phyloP scores from a whole-genome alignment of 2,888 invertebrate species.

The Panzeria rudis region DNA sequence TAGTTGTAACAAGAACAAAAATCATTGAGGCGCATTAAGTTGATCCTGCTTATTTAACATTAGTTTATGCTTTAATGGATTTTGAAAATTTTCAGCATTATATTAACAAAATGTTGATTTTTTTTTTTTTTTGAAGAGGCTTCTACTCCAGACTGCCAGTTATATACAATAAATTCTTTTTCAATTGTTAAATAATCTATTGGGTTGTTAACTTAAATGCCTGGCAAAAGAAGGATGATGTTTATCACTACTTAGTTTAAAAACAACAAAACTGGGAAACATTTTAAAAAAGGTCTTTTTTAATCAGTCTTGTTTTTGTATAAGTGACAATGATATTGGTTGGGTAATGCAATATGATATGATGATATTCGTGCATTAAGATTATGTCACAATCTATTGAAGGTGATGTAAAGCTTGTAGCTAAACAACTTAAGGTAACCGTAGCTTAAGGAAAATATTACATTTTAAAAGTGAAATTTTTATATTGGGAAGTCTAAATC shows the following conservation, averaged over 20 bases:
- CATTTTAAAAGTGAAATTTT: slow-evolving; percentile 13
- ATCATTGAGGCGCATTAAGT: slow-evolving; percentile 67
- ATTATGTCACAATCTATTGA: slow-evolving; percentile 61
- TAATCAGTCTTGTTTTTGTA: slow-evolving; percentile 41
- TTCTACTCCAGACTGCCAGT: neutral
- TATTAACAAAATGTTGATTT: slow-evolving; percentile 57
- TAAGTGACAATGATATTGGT: slow-evolving; percentile 47
- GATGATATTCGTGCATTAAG: slow-evolving; percentile 44
- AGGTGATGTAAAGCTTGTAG: slow-evolving; percentile 32
- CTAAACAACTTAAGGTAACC: slow-evolving; percentile 13
- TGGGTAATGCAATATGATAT: slow-evolving; percentile 56
- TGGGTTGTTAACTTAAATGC: slow-evolving; percentile 62
- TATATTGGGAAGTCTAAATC: neutral
- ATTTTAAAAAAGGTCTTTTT: slow-evolving; percentile 49
- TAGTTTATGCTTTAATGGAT: slow-evolving; percentile 68
- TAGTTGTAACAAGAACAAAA: slow-evolving; percentile 34
- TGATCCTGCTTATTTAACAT: slow-evolving; percentile 72
- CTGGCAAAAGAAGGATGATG: slow-evolving; percentile 55
- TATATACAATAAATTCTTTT: slow-evolving; percentile 45
- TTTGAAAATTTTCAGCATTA: slow-evolving; percentile 59
- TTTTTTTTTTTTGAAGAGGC: slow-evolving; percentile 58
- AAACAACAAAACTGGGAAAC: neutral
- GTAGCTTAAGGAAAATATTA: neutral
- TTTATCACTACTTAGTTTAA: slow-evolving; percentile 42
- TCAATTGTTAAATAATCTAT: slow-evolving; percentile 66